Percentiles rank a stretch among this genome's conserved stretches.
Conservation (phyloP, 2,888 invertebrate species). For the Cenopis cana region DNA sequence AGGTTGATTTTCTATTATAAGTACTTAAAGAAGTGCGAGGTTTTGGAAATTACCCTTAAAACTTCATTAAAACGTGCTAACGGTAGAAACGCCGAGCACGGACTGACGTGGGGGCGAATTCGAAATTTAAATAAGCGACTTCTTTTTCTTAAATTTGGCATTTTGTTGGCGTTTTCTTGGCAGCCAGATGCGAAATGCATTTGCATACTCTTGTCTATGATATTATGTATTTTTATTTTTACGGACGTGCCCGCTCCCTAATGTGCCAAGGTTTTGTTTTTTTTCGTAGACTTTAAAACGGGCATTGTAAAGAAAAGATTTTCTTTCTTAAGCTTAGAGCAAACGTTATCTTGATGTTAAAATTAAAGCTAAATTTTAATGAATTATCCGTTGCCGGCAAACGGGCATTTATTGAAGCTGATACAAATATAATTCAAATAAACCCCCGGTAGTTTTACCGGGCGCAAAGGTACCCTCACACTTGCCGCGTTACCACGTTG, state of each 20-base stretch:
- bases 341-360: no score
- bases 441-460: no score
- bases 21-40: conserved; percentile 7
- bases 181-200: conserved; percentile 46
- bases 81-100: conserved; percentile 55
- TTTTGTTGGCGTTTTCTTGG: conserved; percentile 55
- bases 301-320: neutral
- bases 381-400: no score
- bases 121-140: conserved; percentile 69
- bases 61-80: conserved; percentile 63
- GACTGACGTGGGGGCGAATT: conserved; percentile 63
- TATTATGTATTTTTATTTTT: conserved; percentile 14
- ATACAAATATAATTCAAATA: no score
- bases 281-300: neutral
- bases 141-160: conserved; percentile 66
- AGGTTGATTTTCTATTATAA: neutral
- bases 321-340: no score
- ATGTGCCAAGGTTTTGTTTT: neutral
- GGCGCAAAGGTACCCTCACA: no score
- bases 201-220: conserved; percentile 21
- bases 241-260: conserved; percentile 5
- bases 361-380: no score
- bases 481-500: no score
- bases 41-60: neutral
- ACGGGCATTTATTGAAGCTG: no score